phyloP scores from a whole-genome alignment of 2,888 invertebrate species.

The Cryptophagus acutangulus region DNA sequence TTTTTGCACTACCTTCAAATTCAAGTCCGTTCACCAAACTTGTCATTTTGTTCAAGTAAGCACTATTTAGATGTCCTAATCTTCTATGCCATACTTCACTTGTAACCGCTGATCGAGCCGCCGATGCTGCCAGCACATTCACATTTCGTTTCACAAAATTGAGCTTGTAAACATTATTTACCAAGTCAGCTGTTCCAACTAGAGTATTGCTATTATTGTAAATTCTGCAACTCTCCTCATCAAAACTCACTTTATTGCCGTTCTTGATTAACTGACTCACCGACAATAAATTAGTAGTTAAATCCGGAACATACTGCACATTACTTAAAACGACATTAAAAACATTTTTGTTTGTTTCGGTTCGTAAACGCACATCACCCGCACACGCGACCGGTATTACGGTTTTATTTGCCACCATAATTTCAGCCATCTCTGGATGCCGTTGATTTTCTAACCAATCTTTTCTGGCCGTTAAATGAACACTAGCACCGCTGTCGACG shows the following conservation, averaged over 20 bases:
- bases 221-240: conserved; percentile 18
- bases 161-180: conserved; percentile 25
- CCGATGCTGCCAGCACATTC: no score
- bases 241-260: conserved; percentile 24
- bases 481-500: conserved; percentile 22
- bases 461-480: conserved; percentile 21
- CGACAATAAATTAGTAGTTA: conserved; percentile 29
- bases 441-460: conserved; percentile 21
- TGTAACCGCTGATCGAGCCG: no score
- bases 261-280: conserved; percentile 28
- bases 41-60: conserved; percentile 6
- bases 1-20: not conserved
- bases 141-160: conserved; percentile 12
- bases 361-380: conserved; percentile 24
- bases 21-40: conserved; percentile 7
- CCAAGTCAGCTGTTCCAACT: conserved; percentile 21
- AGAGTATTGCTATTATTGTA: conserved; percentile 16
- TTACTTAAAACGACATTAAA: conserved; percentile 19
- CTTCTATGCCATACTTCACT: conserved; percentile 12
- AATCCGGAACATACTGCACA: conserved; percentile 23
- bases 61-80: conserved; percentile 5
- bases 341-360: conserved; percentile 14
- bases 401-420: conserved; percentile 21
- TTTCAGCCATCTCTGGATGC: conserved; percentile 18
- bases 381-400: conserved; percentile 23